Percentiles rank a stretch among this genome's conserved stretches.
phyloP scores from a whole-genome alignment of 2,113 vertebrate genomes.

The Callithrix jacchus region DNA sequence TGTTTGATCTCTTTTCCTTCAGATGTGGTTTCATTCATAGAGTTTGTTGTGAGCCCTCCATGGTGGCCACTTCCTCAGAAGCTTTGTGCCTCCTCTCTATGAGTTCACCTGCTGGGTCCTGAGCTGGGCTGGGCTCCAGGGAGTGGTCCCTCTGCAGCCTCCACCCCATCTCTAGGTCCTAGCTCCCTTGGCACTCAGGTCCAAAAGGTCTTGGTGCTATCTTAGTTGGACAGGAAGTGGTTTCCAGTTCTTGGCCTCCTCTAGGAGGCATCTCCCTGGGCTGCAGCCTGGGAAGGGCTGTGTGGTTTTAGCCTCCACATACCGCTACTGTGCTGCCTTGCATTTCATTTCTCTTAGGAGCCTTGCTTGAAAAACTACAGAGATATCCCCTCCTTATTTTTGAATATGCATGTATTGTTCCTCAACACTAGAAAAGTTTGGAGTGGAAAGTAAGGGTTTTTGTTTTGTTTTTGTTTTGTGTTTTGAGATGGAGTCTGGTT shows the following conservation, averaged over 20 bases:
- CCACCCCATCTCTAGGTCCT: background rate
- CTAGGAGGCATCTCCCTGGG: background rate
- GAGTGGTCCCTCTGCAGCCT: background rate
- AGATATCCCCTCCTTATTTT: background rate
- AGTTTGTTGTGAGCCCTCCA: background rate
- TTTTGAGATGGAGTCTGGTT: too few species aligned
- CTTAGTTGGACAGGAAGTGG: background rate
- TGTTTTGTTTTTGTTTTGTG: background rate
- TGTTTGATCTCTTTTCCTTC: background rate
- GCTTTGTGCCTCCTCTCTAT: background rate
- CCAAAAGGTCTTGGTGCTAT: background rate
- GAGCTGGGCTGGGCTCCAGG: background rate
- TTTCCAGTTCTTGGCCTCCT: background rate
- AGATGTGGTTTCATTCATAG: background rate
- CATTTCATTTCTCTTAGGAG: background rate
- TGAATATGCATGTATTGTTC: background rate
- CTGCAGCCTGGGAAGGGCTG: too few species aligned
- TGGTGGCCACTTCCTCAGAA: background rate
- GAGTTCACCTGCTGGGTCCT: background rate
- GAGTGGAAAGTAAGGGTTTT: background rate
- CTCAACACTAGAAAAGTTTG: background rate
- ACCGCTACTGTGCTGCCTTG: background rate
- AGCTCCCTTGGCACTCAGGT: too few species aligned
- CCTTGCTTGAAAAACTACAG: background rate
- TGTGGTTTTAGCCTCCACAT: background rate